These are phyloP conservation scores for Ciconia nigra DNA, from an alignment of 2,797 vertebrate species.

Conservation along the genomic window DNA sequence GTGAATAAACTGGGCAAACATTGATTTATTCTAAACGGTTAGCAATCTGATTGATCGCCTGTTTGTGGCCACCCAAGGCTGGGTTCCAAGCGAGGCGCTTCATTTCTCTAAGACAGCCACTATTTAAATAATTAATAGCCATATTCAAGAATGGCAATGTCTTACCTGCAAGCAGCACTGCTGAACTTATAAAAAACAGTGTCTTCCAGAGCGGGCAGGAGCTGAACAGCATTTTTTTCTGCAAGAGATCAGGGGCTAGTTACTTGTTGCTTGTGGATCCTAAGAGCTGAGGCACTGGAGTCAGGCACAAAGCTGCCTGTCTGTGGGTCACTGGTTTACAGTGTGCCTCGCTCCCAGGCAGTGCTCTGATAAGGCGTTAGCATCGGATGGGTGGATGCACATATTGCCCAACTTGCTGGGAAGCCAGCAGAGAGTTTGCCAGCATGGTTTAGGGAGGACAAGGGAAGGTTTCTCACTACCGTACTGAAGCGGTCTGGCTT, in stretches of 20 bases:
- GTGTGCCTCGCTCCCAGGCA: rapidly evolving
- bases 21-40: not conserved
- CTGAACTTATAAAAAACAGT: not conserved
- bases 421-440: not conserved
- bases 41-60: not conserved
- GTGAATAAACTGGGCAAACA: not conserved
- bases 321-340: not conserved
- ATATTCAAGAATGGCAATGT: not conserved
- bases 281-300: not conserved
- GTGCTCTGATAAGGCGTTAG: not conserved
- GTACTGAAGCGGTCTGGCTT: not conserved
- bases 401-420: not conserved
- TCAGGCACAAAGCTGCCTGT: not conserved
- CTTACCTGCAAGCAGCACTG: slow-evolving; percentile 25
- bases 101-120: not conserved
- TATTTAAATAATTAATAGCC: not conserved
- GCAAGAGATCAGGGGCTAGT: not conserved
- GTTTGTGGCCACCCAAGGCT: rapidly evolving
- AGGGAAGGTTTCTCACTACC: not conserved
- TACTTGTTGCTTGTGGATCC: not conserved
- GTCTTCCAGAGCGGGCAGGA: not conserved
- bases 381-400: not conserved
- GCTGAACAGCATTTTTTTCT: not conserved
- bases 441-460: not conserved
- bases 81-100: not conserved